phyloP scores from a whole-genome alignment of 2,888 invertebrate genomes.

The Plagodis dolabraria region DNA sequence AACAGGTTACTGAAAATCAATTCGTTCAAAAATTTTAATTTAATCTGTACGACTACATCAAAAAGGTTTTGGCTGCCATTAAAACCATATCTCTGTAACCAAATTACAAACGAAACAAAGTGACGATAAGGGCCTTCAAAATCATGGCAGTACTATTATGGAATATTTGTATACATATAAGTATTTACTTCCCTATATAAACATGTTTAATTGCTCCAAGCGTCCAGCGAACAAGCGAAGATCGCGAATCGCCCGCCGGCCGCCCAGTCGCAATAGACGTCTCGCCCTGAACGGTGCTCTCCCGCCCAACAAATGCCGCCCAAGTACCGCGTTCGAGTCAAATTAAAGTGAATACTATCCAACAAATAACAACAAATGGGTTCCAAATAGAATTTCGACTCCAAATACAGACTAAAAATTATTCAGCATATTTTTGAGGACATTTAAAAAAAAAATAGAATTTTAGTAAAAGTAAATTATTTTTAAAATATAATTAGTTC shows the following conservation, averaged over 20 bases:
- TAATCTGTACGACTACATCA: too few species aligned
- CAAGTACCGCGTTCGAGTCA: constrained; percentile 68
- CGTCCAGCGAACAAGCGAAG: background rate
- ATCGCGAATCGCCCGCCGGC: constrained; percentile 6
- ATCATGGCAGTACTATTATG: too few species aligned
- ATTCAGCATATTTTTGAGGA: background rate
- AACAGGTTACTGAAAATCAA: too few species aligned
- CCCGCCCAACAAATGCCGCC: constrained; percentile 60
- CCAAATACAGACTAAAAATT: constrained; percentile 5
- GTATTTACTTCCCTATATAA: too few species aligned
- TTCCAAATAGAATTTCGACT: constrained; percentile 51
- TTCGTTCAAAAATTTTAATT: too few species aligned
- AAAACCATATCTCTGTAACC: too few species aligned
- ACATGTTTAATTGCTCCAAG: background rate
- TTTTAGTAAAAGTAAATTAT: background rate
- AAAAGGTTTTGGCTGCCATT: too few species aligned
- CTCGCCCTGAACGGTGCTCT: constrained; percentile 27
- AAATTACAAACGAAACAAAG: too few species aligned
- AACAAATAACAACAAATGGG: constrained; percentile 61
- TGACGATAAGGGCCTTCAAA: too few species aligned
- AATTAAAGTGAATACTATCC: constrained; percentile 67
- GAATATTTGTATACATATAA: too few species aligned
- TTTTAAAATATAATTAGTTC: constrained; percentile 4
- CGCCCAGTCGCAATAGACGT: constrained; percentile 27
- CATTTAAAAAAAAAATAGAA: constrained; percentile 3